A percentile compares a stretch with the other conserved stretches of the same genome.
Evolutionary conservation across 2,797 vertebrate species (phyloP).

Genomic region (Jordanella pulchra): DNA sequence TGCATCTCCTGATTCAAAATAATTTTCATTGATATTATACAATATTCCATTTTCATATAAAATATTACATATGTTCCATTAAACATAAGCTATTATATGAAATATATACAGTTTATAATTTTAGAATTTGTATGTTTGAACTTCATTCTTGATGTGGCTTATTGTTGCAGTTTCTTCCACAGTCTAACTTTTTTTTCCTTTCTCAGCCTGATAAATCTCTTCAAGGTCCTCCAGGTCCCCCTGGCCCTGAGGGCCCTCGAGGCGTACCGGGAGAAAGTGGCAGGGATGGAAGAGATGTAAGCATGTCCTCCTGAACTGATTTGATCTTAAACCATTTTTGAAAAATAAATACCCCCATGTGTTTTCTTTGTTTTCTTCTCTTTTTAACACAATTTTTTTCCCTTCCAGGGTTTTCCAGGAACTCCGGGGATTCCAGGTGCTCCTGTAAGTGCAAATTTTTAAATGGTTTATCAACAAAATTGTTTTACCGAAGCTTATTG

Average conservation of each 20-base stretch:
- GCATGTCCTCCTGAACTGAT: slow-evolving; percentile 22
- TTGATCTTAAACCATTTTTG: background rate
- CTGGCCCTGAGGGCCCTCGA: slow-evolving; percentile 76
- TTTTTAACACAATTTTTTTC: slow-evolving; percentile 16
- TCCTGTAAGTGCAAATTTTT: slow-evolving; percentile 68
- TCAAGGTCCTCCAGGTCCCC: slow-evolving; percentile 77
- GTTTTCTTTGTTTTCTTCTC: background rate
- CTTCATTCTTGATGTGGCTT: background rate
- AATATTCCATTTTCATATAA: background rate
- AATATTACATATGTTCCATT: background rate
- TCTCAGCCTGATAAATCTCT: slow-evolving; percentile 79
- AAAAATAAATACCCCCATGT: background rate
- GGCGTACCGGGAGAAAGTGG: slow-evolving; percentile 80
- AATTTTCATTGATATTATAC: no score
- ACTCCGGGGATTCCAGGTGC: slow-evolving; percentile 74
- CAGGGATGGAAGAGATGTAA: slow-evolving; percentile 83
- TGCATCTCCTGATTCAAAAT: background rate
- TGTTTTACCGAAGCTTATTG: background rate
- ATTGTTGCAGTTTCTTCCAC: background rate
- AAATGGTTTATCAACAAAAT: background rate
- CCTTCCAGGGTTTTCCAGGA: slow-evolving; percentile 79
- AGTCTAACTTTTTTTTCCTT: slow-evolving; percentile 34
- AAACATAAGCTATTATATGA: background rate
- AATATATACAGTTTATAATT: background rate
- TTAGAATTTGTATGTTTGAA: background rate